These are phyloP conservation scores for Sebastolobus alascanus DNA, from an alignment of 2,797 vertebrate genomes.

Conservation along the genomic window DNA sequence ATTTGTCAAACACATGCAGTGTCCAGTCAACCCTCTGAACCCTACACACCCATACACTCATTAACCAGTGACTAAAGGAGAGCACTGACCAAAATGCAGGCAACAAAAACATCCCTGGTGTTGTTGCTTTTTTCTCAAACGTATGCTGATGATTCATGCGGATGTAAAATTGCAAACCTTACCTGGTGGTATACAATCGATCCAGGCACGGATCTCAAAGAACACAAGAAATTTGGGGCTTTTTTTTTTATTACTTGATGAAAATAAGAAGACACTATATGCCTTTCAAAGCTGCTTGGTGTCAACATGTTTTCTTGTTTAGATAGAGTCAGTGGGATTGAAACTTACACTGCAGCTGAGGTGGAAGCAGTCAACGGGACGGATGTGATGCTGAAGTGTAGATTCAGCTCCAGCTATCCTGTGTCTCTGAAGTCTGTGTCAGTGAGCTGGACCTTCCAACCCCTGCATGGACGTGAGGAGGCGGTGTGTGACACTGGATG, in stretches of 20 bases:
- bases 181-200: no score
- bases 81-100: not conserved
- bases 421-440: conserved; percentile 51
- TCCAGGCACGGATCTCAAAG: no score
- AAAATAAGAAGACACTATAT: not conserved
- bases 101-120: not conserved
- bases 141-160: not conserved
- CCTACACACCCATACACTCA: not conserved
- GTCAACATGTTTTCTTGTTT: not conserved
- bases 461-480: conserved; percentile 76
- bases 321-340: conserved; percentile 73
- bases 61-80: not conserved
- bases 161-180: not conserved
- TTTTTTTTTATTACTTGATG: not conserved
- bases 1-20: not conserved
- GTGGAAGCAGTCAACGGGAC: conserved; percentile 88
- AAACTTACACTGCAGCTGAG: conserved; percentile 80
- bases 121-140: not conserved
- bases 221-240: no score
- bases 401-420: conserved; percentile 81
- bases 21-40: not conserved
- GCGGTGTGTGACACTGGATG: conserved; percentile 74
- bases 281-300: not conserved
- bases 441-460: conserved; percentile 87
- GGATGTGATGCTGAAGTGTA: conserved; percentile 85